A percentile compares a stretch with the other conserved stretches of the same genome.
These are phyloP conservation scores for Sericinus montela DNA, from an alignment of 2,888 invertebrate genomes.

Conservation along the genomic window DNA sequence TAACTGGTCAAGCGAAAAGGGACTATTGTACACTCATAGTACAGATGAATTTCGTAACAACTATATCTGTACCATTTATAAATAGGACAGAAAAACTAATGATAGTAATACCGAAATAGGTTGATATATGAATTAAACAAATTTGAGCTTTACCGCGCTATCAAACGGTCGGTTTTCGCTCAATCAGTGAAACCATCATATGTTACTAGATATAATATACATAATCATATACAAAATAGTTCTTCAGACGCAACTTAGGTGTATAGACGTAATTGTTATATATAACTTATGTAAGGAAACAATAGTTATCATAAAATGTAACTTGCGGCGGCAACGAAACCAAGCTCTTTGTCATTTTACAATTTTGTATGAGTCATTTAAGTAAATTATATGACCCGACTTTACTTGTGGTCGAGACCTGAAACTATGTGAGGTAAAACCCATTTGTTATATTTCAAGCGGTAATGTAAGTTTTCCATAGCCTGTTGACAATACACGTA, in stretches of 20 bases:
- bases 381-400: too few relatives aligned
- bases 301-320: neutral
- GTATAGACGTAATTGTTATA: slow-evolving; percentile 9
- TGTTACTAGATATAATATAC: slow-evolving; percentile 1
- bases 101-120: neutral
- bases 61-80: neutral
- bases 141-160: neutral
- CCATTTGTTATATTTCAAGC: too few relatives aligned
- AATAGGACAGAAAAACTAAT: neutral
- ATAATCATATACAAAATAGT: slow-evolving; percentile 1
- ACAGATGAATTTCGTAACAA: slow-evolving; percentile 1
- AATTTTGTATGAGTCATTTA: too few relatives aligned
- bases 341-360: neutral
- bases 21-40: slow-evolving; percentile 17
- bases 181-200: neutral
- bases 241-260: slow-evolving; percentile 1
- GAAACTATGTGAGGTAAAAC: too few relatives aligned
- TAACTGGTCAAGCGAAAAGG: slow-evolving; percentile 16
- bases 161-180: neutral
- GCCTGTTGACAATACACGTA: too few relatives aligned
- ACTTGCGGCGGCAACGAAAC: slow-evolving; percentile 7
- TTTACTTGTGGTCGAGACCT: too few relatives aligned
- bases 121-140: neutral
- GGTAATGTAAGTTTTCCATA: too few relatives aligned
- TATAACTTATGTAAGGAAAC: neutral